Evolutionary conservation across 2,797 vertebrate genomes (phyloP).

Genomic region (Bradypus variegatus): DNA sequence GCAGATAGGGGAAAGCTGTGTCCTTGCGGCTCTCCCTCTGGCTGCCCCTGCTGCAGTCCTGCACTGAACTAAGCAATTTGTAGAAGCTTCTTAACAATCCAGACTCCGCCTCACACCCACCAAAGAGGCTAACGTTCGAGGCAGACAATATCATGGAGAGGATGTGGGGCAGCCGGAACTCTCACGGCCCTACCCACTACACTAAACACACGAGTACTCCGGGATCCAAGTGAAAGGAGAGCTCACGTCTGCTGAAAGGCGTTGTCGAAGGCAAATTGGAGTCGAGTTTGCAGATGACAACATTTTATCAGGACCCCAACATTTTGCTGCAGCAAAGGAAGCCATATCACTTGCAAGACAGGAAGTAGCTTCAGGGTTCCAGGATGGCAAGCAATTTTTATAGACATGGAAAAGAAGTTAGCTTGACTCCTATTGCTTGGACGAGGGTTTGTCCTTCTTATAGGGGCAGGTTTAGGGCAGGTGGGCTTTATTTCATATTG

Average conservation of each 20-base stretch:
- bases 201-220: neutral
- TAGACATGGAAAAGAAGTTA: too few species aligned
- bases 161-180: accelerated
- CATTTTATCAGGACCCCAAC: too few species aligned
- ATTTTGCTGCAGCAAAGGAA: too few species aligned
- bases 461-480: too few species aligned
- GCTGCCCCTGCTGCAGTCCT: neutral
- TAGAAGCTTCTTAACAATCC: neutral
- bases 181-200: neutral
- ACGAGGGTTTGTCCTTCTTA: too few species aligned
- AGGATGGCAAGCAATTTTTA: too few species aligned
- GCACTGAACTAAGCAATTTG: neutral
- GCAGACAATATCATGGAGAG: neutral
- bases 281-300: too few species aligned
- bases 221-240: neutral
- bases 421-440: too few species aligned
- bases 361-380: too few species aligned
- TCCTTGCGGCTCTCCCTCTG: neutral
- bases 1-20: neutral
- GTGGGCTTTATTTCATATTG: too few species aligned
- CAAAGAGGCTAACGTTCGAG: neutral
- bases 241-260: neutral
- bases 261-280: too few species aligned
- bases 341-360: too few species aligned
- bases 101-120: neutral